Evolutionary conservation across 2,113 vertebrate species (phyloP), one percentile per base, ranked within the genome.

Genomic region (Ctenomys sociabilis): DNA sequence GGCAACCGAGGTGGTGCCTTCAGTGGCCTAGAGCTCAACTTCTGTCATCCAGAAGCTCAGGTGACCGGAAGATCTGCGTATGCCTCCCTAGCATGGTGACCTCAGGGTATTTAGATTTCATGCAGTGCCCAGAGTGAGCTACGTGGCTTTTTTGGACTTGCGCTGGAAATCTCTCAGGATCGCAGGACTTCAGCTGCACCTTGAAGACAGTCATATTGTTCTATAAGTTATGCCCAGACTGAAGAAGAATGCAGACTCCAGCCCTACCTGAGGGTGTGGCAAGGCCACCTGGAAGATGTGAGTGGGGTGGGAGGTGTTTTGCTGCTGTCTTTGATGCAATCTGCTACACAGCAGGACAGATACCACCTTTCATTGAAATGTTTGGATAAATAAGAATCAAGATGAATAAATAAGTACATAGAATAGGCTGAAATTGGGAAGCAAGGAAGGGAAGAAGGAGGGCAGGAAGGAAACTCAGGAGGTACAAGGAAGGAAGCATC

Each of bases 1-100:
- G 17, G 17, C 30, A 24, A 7, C 80, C 40, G 24, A 37, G 59
- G 43, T 2, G 66, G 80, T 0, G 0, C 24, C 22, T 7, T 5
- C n/a, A 0, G 8, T 1, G 0, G 0, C 28, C 45, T 28, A 37
- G 14, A 13, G 1, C 12, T 30, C 35, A 12, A 63, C 1, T 2
- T 1, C 63, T 32, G 8, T 80, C 2, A 2, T 6, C 40, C 1
- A 40, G 32, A 16, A 80, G 68, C 37, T 66, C 54, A 9, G 19
- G 43, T 6, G 24, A 37, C 13, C 2, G n/a, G 19, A 68, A 21
- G 0, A 6, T 1, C 5, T 52, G 0, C 3, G 7, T 7, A 11
- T 28, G 26, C 11, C 45, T 52, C 45, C 63, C 32, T 4, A 0
- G 13, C n/a, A 17, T 0, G 9, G 35, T 0, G 0, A 30, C 43